Base-by-base conservation (phyloP, 92 coral and sea anemone species). In the Pocillopora grandis region DNA sequence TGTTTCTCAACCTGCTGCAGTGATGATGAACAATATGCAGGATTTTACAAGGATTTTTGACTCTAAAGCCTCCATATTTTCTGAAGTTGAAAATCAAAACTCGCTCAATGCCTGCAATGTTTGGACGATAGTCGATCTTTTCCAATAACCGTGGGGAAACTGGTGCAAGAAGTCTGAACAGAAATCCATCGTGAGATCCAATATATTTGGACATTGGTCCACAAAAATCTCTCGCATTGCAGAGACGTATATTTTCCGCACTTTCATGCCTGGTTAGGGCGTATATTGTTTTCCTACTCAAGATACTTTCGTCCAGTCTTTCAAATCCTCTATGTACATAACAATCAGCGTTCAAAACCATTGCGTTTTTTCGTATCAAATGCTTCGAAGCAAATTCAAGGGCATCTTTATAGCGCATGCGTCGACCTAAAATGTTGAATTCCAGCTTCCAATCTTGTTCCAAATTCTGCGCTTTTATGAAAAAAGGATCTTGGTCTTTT, bases 131-230 rank as follows among this genome's bases (percentile, higher is more conserved):
- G 87, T 93, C 85, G 33, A 90, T 80, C 52, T 59, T 88, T 10
- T 86, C 73, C 1, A 95, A 80, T 9, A 95, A 65, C 20, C 66
- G 62, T 57, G 73, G 35, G 59, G 97, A 83, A 35, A 95, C 80
- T 66, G 94, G 91, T 10, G 55, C 84, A 17, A 80, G 76, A 35
- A 91, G 88, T 48, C 89, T 84, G 58, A 95, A 75, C 14, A 95
- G 90, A 78, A 93, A 95, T 14, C 97, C 98, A 88, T 95, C 98
- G 37, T 95, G 98, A 62, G 98, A 95, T 4, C 98, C 98, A 56
- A 93, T 93, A 74, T 95, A 95, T 57, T 78, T 91, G 48, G 94
- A 80, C 60, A 17, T 84, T n/a, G 90, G 83, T 10, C 95, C 94
- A 85, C 98, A 95, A 10, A 93, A 85, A 80, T 95, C 97, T 10